A percentile compares a stretch with the other conserved stretches of the same genome.
Evolutionary conservation across 2,888 invertebrate genomes (phyloP).

Genomic region (Toxonevra muliebris): DNA sequence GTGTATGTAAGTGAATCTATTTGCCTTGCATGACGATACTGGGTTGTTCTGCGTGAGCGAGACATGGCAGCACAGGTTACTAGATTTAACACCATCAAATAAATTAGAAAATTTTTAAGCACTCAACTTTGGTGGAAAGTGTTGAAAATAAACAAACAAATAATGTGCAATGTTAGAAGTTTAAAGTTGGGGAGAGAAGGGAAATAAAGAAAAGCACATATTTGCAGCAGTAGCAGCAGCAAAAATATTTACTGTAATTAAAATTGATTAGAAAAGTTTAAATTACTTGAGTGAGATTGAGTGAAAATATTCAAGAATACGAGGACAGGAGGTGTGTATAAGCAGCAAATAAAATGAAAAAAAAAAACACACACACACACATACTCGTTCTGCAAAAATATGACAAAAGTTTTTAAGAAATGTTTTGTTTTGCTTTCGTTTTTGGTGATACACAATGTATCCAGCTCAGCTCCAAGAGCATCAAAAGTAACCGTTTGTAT

Average conservation of each 20-base stretch:
- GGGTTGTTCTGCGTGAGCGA: no score
- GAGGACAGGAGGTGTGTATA: neutral
- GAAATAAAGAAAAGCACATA: neutral
- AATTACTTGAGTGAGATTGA: conserved; percentile 38
- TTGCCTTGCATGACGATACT: no score
- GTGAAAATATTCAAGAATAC: neutral
- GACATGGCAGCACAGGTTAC: no score
- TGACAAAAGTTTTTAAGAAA: no score
- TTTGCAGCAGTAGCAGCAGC: neutral
- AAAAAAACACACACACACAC: neutral
- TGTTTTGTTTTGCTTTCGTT: no score
- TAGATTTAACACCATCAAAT: conserved; percentile 8
- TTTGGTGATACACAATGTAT: no score
- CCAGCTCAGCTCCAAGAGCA: no score
- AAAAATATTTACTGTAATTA: conserved; percentile 56
- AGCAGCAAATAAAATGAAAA: neutral
- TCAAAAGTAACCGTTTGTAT: no score
- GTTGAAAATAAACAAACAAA: conserved; percentile 3
- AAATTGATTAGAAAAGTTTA: conserved; percentile 60
- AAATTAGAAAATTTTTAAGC: conserved; percentile 22
- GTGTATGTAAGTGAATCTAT: no score
- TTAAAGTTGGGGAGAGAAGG: neutral
- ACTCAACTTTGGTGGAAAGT: neutral
- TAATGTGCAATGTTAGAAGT: no score
- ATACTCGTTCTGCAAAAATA: neutral